Evolutionary conservation across 2,888 invertebrate genomes (phyloP).

Genomic region (Nomada fabriciana): DNA sequence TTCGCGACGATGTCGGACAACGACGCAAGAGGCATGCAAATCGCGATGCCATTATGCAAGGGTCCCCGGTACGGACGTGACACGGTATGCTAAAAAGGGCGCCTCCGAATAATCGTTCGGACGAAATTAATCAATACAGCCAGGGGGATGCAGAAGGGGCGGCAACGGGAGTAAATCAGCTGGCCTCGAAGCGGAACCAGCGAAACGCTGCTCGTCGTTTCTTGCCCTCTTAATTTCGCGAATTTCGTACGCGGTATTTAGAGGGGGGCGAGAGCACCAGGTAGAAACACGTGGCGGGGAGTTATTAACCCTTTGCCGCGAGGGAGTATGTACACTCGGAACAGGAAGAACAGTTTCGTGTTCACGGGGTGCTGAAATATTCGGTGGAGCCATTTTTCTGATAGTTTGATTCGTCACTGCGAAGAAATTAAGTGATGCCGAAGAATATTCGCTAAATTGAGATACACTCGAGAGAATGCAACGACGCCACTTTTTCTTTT

Average conservation of each 20-base stretch:
- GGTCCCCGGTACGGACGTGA: slow-evolving; percentile 57
- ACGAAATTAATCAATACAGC: slow-evolving; percentile 65
- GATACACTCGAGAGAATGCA: no score
- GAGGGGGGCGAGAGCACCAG: no score
- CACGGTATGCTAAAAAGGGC: slow-evolving; percentile 65
- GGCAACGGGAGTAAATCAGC: slow-evolving; percentile 39
- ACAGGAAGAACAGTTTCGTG: no score
- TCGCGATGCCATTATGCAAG: slow-evolving; percentile 59
- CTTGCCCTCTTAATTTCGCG: slow-evolving; percentile 8
- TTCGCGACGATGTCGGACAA: slow-evolving; percentile 33
- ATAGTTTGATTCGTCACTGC: no score
- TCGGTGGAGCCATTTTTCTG: no score
- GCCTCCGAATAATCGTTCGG: slow-evolving; percentile 56
- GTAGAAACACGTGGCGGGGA: no score
- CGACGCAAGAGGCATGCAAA: slow-evolving; percentile 61
- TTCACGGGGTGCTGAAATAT: no score
- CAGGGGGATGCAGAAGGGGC: slow-evolving; percentile 25
- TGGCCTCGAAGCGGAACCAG: neutral
- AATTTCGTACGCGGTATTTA: neutral
- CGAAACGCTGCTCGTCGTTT: neutral
- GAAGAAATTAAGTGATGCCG: no score
- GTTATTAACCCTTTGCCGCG: no score
- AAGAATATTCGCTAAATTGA: no score
- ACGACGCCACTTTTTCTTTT: no score
- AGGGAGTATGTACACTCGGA: no score